A percentile compares a stretch with the other conserved stretches of the same genome.
Evolutionary conservation across 2,797 vertebrate genomes (phyloP).

Genomic region (Enteromius afrohamiltoni): DNA sequence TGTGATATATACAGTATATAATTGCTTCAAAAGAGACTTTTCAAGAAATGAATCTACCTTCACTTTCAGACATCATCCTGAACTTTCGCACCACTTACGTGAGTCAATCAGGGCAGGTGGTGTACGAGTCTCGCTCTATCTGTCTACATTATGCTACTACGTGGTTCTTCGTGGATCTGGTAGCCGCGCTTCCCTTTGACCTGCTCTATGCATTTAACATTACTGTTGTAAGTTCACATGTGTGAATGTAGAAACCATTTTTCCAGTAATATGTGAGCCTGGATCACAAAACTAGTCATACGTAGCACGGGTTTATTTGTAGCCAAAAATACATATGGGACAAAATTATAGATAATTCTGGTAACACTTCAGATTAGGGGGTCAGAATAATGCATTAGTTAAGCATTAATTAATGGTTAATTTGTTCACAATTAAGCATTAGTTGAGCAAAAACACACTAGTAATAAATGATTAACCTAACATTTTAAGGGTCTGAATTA

Average conservation of each 20-base stretch:
- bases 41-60: not conserved
- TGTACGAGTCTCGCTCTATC: conserved; percentile 91
- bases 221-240: conserved; percentile 86
- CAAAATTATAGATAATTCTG: too few species aligned
- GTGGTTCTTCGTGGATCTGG: conserved; percentile 98
- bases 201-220: conserved; percentile 95
- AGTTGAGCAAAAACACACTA: too few species aligned
- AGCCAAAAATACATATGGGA: too few species aligned
- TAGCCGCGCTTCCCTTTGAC: conserved; percentile 95
- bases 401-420: too few species aligned
- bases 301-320: too few species aligned
- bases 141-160: conserved; percentile 95
- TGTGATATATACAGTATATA: not conserved
- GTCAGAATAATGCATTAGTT: too few species aligned
- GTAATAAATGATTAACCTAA: too few species aligned
- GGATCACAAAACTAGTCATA: too few species aligned
- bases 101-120: conserved; percentile 95
- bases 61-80: conserved; percentile 88
- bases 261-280: not conserved
- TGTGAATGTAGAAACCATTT: not conserved
- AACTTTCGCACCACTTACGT: conserved; percentile 97
- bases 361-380: too few species aligned
- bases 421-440: too few species aligned
- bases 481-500: too few species aligned
- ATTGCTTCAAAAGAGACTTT: not conserved